A percentile compares a stretch with the other conserved stretches of the same genome.
Evolutionary conservation across 2,888 invertebrate genomes (phyloP).

Genomic region (Nomada lathburiana): DNA sequence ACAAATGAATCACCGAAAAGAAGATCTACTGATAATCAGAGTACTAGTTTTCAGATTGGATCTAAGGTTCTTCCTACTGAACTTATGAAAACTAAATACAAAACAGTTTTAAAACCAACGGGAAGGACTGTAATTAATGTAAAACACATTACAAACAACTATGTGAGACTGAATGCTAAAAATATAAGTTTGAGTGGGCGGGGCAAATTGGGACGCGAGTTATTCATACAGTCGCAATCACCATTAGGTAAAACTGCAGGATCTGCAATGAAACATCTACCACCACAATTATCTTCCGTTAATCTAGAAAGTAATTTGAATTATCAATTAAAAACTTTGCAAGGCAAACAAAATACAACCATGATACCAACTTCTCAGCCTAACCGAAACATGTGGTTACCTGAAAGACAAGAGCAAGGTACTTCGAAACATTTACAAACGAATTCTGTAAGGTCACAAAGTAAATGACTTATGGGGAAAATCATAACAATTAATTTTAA

Average conservation of each 20-base stretch:
- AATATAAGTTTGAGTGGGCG: background rate
- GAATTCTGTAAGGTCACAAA: background rate
- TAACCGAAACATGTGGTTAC: slow-evolving; percentile 7
- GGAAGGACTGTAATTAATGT: slow-evolving; percentile 51
- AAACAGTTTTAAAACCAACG: slow-evolving; percentile 30
- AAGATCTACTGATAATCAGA: background rate
- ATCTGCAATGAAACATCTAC: slow-evolving; percentile 27
- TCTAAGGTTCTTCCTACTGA: slow-evolving; percentile 23
- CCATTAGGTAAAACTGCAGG: background rate
- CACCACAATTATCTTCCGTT: slow-evolving; percentile 6
- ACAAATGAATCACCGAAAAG: slow-evolving; percentile 44
- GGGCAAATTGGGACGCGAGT: slow-evolving; percentile 3
- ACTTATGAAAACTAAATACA: slow-evolving; percentile 33
- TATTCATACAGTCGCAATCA: slow-evolving; percentile 1
- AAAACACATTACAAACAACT: slow-evolving; percentile 63
- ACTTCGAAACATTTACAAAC: background rate
- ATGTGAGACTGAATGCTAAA: slow-evolving; percentile 37
- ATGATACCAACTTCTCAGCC: slow-evolving; percentile 7
- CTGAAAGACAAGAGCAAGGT: background rate
- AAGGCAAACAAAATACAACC: slow-evolving; percentile 9
- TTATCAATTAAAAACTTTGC: background rate
- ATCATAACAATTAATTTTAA: slow-evolving; percentile 21
- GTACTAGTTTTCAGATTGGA: slow-evolving; percentile 13
- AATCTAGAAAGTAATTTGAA: slow-evolving; percentile 9
- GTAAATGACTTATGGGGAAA: slow-evolving; percentile 39